Evolutionary conservation across 2,113 vertebrate genomes (phyloP), one percentile per base, ranked within the genome.

Genomic region (Grammomys dolichurus): DNA sequence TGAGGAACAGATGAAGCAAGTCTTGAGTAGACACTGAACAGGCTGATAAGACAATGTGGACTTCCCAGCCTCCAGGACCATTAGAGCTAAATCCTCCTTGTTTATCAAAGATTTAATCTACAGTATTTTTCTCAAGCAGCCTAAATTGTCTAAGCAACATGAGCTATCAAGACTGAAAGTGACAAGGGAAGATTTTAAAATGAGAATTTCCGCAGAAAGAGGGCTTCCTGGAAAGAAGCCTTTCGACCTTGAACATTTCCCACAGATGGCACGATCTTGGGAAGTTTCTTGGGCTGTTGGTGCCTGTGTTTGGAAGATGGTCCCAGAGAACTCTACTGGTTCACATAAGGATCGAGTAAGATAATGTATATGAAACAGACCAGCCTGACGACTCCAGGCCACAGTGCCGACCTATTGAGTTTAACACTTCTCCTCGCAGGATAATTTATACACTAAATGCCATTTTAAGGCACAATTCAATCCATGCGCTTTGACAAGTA

Each of bases 151-250:
- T 56, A 65, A 77, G 22, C 69, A 81, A 54, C 31, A 40, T 6
- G 67, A 69, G 36, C 14, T 69, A 1, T 36, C 67, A 69, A 33
- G 67, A 1, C 17, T 85, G 26, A 96, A 87, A 84, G 70, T 82
- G n/a, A 46, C 14, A 90, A 88, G n/a, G 14, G 36, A 87, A 89
- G 48, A 78, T 43, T 51, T 89, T 46, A 84, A 94, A 85, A 78
- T 36, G 81, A 22, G 1, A 43, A 51, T 89, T 93, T 85, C 40
- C 6, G 63, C 40, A 14, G 22, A 87, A 89, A 67, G 60, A 26
- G 60, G 20, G 20, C 16, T 82, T 95, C 40, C 2, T 78, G 13
- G 80, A 87, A 95, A 63, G 76, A 93, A 87, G 17, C 89, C 33
- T 46, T 84, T 13, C 2, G 63, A 40, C 40, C 40, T 56, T 89